Percentiles rank a stretch among this genome's conserved stretches.
Evolutionary conservation across 2,113 vertebrate genomes (phyloP).

Genomic region (Peromyscus polionotus): DNA sequence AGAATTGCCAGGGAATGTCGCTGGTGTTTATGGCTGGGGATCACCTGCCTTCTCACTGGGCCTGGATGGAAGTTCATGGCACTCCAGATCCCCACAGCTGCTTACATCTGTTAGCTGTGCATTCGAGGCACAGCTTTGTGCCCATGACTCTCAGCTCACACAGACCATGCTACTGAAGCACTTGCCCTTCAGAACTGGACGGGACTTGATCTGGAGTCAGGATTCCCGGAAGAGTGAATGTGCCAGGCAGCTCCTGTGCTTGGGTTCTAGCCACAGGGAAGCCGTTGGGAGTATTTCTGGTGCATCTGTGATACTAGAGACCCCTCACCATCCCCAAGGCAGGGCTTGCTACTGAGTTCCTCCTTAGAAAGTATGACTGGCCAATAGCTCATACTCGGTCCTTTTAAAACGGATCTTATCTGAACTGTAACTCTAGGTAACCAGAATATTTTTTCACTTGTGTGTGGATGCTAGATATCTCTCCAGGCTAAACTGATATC

Average conservation of each 20-base stretch:
- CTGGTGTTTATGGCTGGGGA: not conserved
- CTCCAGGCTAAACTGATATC: not conserved
- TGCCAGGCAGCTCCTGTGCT: not conserved
- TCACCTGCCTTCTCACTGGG: slow-evolving; percentile 1
- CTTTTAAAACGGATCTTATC: not conserved
- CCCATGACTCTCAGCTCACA: not conserved
- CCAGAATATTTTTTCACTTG: not conserved
- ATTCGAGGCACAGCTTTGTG: not conserved
- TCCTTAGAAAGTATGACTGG: not conserved
- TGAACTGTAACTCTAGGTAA: not conserved
- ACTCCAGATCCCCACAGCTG: not conserved
- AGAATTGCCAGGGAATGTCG: slow-evolving; percentile 4
- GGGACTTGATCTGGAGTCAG: not conserved
- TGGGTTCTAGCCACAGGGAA: not conserved
- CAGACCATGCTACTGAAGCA: not conserved
- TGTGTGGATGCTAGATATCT: not conserved
- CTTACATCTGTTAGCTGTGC: not conserved
- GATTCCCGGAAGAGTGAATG: not conserved
- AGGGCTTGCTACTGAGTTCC: not conserved
- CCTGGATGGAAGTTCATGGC: not conserved
- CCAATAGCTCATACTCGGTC: not conserved
- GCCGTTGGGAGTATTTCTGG: not conserved
- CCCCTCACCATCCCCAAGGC: not conserved
- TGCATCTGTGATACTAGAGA: not conserved
- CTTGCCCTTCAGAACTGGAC: not conserved